These are phyloP conservation scores for Orchesella cincta DNA, from an alignment of 1,140 invertebrate species.

Conservation along the genomic window DNA sequence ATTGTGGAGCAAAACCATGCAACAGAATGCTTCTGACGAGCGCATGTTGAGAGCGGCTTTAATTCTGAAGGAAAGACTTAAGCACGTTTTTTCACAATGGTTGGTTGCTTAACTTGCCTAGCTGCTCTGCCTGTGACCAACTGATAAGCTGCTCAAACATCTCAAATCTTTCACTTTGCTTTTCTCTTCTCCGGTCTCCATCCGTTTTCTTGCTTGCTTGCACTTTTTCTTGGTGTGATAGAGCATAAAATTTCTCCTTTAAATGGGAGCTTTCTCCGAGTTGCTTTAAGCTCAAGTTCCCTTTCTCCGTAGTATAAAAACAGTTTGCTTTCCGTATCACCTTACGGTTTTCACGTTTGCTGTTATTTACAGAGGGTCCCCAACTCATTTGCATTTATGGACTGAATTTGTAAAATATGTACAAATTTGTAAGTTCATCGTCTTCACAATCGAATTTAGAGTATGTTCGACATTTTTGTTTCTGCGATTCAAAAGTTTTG, in stretches of 20 bases:
- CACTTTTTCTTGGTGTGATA: slow-evolving; percentile 9
- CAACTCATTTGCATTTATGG: too few species aligned
- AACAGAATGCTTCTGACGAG: too few species aligned
- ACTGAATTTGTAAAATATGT: too few species aligned
- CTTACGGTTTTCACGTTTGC: not conserved
- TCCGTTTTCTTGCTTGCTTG: slow-evolving; percentile 23
- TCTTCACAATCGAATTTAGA: too few species aligned
- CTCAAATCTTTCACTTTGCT: slow-evolving; percentile 8
- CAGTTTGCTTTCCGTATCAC: not conserved
- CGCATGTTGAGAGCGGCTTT: too few species aligned
- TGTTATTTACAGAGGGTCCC: not conserved
- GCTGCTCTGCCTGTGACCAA: slow-evolving; percentile 13
- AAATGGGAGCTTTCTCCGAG: too few species aligned
- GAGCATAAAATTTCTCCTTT: slow-evolving; percentile 24
- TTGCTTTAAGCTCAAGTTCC: too few species aligned
- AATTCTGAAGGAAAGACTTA: too few species aligned
- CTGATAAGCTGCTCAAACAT: slow-evolving; percentile 29
- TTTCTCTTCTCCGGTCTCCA: not conserved
- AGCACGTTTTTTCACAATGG: not conserved
- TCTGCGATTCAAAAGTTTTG: too few species aligned
- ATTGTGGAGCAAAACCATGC: too few species aligned
- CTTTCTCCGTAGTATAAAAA: not conserved
- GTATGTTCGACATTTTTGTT: too few species aligned
- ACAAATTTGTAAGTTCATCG: too few species aligned
- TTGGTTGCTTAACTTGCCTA: not conserved